These are phyloP conservation scores for Drosophila tani DNA, from an alignment of 1,140 invertebrate species.

Conservation along the genomic window DNA sequence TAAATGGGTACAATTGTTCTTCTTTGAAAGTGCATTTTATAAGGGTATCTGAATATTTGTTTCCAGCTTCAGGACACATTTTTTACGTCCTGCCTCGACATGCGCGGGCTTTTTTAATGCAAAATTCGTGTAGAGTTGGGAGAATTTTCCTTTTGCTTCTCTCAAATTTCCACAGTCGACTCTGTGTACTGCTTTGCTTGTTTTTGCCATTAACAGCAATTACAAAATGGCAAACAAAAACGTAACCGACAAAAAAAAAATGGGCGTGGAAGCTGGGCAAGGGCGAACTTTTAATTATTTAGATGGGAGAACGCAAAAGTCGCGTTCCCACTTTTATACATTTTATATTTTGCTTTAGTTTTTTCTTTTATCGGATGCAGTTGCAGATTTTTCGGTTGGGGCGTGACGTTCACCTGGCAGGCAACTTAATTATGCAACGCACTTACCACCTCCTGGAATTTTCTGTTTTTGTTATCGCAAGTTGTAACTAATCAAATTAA, in stretches of 20 bases:
- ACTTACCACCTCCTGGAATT: constrained; percentile 1
- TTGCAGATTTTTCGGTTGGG: constrained; percentile 44
- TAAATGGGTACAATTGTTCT: neutral
- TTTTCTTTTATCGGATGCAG: constrained; percentile 37
- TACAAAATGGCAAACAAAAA: constrained; percentile 73
- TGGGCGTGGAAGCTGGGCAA: constrained; percentile 43
- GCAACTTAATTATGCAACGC: constrained; percentile 60
- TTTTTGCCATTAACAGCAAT: constrained; percentile 73
- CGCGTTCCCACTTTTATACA: constrained; percentile 35
- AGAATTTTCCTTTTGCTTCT: constrained; percentile 8
- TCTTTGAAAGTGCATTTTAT: neutral
- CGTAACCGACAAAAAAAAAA: constrained; percentile 36
- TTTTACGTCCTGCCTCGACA: constrained; percentile 22
- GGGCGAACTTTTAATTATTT: constrained; percentile 77
- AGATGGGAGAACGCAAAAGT: constrained; percentile 60
- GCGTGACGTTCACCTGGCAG: constrained; percentile 20
- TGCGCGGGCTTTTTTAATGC: constrained; percentile 65
- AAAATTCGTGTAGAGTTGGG: constrained; percentile 63
- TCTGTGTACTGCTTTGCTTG: constrained; percentile 49
- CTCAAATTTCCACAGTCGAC: constrained; percentile 22
- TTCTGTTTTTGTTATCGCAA: constrained; percentile 51
- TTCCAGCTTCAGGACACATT: neutral
- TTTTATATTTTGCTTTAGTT: constrained; percentile 1
- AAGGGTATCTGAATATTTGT: constrained; percentile 12
- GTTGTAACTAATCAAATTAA: constrained; percentile 68